Conservation (phyloP, 2,113 vertebrate species). For the Epinephelus cyanopodus region DNA sequence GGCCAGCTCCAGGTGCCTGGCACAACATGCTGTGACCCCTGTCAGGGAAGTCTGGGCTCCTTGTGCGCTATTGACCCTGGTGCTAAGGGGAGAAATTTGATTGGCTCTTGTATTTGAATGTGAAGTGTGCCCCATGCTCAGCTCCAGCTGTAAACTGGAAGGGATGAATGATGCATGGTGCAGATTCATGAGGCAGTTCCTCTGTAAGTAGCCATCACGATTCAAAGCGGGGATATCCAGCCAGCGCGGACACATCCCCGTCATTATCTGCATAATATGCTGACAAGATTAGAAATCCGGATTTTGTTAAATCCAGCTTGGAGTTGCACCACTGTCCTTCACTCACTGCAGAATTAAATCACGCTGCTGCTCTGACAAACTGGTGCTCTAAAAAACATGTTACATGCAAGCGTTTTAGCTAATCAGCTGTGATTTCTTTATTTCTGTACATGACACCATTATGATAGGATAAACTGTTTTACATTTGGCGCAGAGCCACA, state of each 20-base stretch:
- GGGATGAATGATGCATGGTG: constrained; percentile 31
- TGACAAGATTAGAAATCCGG: constrained; percentile 46
- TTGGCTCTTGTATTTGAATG: constrained; percentile 7
- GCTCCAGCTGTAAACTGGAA: constrained; percentile 13
- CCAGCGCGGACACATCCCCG: background rate
- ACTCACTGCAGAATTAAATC: constrained; percentile 36
- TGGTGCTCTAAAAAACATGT: background rate
- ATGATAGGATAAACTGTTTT: constrained; percentile 10
- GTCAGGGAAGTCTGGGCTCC: constrained; percentile 4
- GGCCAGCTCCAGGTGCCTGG: background rate
- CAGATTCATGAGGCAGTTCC: constrained; percentile 17
- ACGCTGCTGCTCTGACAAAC: constrained; percentile 28
- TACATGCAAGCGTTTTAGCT: constrained; percentile 19
- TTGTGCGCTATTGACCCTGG: background rate
- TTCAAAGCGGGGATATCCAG: constrained; percentile 32
- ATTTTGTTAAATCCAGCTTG: constrained; percentile 41
- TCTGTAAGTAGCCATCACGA: constrained; percentile 33
- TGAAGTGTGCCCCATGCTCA: background rate
- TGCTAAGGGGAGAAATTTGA: constrained; percentile 16
- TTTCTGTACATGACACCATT: constrained; percentile 18
- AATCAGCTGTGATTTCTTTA: constrained; percentile 15
- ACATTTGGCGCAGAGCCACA: constrained; percentile 21
- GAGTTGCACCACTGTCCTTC: constrained; percentile 19
- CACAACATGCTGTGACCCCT: background rate
- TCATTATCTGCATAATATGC: constrained; percentile 47